Base-by-base conservation (phyloP, 2,113 vertebrate species). In the Takifugu flavidus region DNA sequence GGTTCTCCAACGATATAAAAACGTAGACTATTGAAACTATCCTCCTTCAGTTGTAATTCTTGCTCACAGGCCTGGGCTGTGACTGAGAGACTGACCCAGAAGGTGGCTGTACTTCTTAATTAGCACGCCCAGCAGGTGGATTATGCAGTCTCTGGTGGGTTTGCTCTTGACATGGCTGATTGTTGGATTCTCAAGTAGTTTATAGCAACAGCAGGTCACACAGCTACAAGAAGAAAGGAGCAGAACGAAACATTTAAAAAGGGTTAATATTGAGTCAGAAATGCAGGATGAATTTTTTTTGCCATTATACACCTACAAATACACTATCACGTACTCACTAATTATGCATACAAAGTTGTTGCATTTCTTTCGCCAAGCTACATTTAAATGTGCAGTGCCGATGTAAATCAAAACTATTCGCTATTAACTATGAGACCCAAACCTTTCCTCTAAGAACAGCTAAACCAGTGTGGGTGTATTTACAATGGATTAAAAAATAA, bases 161-260 rank as follows among this genome's bases (percentile, higher is more conserved):
- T 94, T 94, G 83, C 92, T 92, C 84, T 90, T 97, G 70, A 95
- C 92, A 25, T 93, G 90, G 64, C 89, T 50, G 0, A 98, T 94
- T 15, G 86, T 92, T 27, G 96, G 91, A 59, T 95, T 98, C 85
- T 97, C 96, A 64, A 99, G 83, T 8, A 98, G 90, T 77, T 92
- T 97, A 82, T 96, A 99, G 78, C 94, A 95, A 75, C 91, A 95
- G 60, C 94, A 94, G 0, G 92, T 95, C 65, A 98, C 88, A 88
- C 96, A 92, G 78, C 96, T 99, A 77, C 62, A 50, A 56, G 25
- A 14, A 12, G 15, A 25, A 65, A 1, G 20, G 42, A 2, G 49
- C 5, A 60, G 0, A 34, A 25, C 26, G 2, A 6, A 58, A 1
- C 1, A 25, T 25, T 49, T n/a, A 0, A 20, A 20, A 49, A 25